Conservation (phyloP, 2,888 invertebrate genomes). For the Antheraea assamensis region DNA sequence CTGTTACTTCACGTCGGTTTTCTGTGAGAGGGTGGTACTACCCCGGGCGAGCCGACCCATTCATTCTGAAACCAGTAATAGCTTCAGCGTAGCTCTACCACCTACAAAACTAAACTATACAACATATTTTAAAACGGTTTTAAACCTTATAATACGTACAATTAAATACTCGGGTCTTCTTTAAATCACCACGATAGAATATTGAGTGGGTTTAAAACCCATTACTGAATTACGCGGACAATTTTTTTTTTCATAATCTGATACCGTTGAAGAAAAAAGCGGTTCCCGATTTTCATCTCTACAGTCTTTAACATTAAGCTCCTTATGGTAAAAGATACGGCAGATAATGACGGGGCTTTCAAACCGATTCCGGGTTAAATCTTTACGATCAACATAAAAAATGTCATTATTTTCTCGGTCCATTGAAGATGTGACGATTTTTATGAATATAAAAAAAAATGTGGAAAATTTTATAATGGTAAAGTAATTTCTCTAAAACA, state of each 20-base stretch:
- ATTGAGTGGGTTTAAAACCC: constrained; percentile 33
- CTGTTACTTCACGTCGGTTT: too few species aligned
- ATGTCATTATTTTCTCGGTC: constrained; percentile 47
- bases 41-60: too few species aligned
- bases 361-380: constrained; percentile 48
- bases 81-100: too few species aligned
- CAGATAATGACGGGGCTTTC: constrained; percentile 50
- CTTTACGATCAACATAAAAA: constrained; percentile 61
- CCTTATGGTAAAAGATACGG: constrained; percentile 26
- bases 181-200: constrained; percentile 5
- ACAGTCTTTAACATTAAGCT: constrained; percentile 34
- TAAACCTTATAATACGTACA: too few species aligned
- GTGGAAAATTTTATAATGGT: neutral
- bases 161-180: neutral
- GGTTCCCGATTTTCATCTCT: constrained; percentile 43
- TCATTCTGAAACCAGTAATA: too few species aligned
- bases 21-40: too few species aligned
- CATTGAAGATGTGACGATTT: constrained; percentile 7
- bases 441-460: too few species aligned
- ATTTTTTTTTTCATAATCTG: constrained; percentile 12
- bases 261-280: constrained; percentile 17
- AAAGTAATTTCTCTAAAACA: neutral
- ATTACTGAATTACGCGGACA: constrained; percentile 34
- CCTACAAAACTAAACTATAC: too few species aligned
- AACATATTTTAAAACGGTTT: too few species aligned